Evolutionary conservation across 2,113 vertebrate species (phyloP).

Genomic region (Megaleporinus macrocephalus): DNA sequence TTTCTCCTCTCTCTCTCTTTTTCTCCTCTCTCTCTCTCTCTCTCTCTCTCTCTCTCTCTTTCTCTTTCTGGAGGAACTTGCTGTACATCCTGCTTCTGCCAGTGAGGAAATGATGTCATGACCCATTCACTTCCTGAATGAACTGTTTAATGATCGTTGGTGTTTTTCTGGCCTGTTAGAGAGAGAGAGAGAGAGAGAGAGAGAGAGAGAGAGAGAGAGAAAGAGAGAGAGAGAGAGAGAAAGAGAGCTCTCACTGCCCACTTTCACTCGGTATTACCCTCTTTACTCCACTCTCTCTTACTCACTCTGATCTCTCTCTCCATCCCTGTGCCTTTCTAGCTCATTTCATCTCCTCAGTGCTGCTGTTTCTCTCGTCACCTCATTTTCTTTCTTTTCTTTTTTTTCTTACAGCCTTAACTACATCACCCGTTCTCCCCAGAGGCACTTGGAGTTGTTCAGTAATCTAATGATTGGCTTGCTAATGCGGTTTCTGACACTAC

Average conservation of each 20-base stretch:
- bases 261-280: not conserved
- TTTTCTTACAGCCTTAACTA: no score
- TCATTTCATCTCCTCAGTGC: not conserved
- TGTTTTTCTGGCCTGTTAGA: conserved; percentile 14
- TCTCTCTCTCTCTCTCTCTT: not conserved
- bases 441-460: no score
- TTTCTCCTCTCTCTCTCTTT: no score
- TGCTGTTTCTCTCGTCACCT: not conserved
- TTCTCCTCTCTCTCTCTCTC: not conserved
- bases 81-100: conserved; percentile 70
- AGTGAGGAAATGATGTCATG: conserved; percentile 78
- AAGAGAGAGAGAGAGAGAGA: no score
- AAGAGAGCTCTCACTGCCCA: not conserved
- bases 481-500: no score
- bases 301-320: not conserved
- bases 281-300: not conserved
- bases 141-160: conserved; percentile 71
- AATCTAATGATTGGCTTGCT: no score
- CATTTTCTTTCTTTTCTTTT: no score
- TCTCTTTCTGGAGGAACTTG: conserved; percentile 57
- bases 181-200: not conserved
- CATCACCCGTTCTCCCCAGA: no score
- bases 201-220: no score
- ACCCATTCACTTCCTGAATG: conserved; percentile 79
- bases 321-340: not conserved